Evolutionary conservation across 1,140 invertebrate species (phyloP).

Genomic region (Hypothenemus hampei): DNA sequence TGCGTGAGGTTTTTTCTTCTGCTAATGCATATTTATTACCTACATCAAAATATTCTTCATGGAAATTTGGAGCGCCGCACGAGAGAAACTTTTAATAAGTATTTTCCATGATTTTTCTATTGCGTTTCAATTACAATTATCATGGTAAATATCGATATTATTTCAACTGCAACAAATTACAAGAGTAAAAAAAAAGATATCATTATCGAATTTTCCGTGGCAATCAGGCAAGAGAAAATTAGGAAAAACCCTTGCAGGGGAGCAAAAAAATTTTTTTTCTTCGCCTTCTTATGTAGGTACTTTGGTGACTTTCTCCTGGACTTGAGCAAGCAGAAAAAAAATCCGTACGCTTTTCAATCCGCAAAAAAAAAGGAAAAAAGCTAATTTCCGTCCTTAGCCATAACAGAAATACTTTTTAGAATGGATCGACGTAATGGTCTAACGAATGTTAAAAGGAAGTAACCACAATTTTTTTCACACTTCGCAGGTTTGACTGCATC

Average conservation of each 20-base stretch:
- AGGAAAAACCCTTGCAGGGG: conserved; percentile 13
- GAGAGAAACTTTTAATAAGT: too few relatives aligned
- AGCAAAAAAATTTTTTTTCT: conserved; percentile 12
- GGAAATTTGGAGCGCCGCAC: too few relatives aligned
- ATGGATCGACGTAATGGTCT: conserved; percentile 27
- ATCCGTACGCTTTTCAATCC: conserved; percentile 16
- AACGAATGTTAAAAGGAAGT: conserved; percentile 27
- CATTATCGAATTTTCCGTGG: conserved; percentile 19
- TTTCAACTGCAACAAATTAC: conserved; percentile 16
- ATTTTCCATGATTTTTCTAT: too few relatives aligned
- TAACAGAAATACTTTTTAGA: conserved; percentile 23
- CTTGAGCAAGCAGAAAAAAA: conserved; percentile 23
- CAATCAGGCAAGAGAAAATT: conserved; percentile 21
- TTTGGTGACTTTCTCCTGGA: conserved; percentile 24
- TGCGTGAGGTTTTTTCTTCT: conserved; percentile 24
- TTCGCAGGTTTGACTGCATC: conserved; percentile 21
- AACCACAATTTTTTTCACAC: conserved; percentile 26
- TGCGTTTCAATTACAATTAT: too few relatives aligned
- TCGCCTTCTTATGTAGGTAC: too few relatives aligned
- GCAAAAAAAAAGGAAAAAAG: conserved; percentile 22
- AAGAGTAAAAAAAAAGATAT: conserved; percentile 20
- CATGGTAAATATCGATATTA: conserved; percentile 18
- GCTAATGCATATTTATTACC: conserved; percentile 23
- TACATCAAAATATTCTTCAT: too few relatives aligned
- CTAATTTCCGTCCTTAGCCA: conserved; percentile 25